These are phyloP conservation scores for Parelbella ahira DNA, from an alignment of 2,888 invertebrate species.

Conservation along the genomic window DNA sequence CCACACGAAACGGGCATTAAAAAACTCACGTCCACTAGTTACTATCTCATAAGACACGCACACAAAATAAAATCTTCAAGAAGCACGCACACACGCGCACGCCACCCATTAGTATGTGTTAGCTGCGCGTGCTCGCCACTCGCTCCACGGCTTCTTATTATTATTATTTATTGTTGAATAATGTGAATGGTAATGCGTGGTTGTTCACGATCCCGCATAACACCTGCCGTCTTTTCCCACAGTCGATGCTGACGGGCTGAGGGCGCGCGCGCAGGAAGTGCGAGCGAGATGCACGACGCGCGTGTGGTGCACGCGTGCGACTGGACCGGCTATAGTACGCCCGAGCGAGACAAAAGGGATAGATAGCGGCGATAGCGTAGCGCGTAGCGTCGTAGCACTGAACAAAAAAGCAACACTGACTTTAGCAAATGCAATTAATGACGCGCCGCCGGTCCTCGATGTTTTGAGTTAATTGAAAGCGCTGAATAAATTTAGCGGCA, in stretches of 20 bases:
- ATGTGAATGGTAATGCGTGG: constrained; percentile 81
- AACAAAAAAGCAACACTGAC: constrained; percentile 33
- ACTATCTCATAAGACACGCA: constrained; percentile 36
- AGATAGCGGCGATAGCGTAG: constrained; percentile 46
- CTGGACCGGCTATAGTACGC: constrained; percentile 36
- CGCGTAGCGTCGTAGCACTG: constrained; percentile 48
- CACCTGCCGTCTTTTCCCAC: constrained; percentile 83
- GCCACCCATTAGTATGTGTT: constrained; percentile 66
- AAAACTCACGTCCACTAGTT: constrained; percentile 56
- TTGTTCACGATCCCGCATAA: constrained; percentile 81
- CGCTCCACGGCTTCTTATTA: constrained; percentile 79
- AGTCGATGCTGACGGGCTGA: constrained; percentile 60
- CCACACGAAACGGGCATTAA: constrained; percentile 59
- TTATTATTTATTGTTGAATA: constrained; percentile 81
- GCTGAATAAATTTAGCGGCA: constrained; percentile 32
- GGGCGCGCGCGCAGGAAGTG: constrained; percentile 70
- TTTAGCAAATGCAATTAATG: constrained; percentile 40
- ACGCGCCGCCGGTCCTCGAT: constrained; percentile 36
- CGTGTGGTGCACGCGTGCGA: constrained; percentile 66
- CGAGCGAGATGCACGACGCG: constrained; percentile 53
- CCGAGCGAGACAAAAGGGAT: constrained; percentile 42
- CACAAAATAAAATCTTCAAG: constrained; percentile 38
- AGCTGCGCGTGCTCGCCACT: constrained; percentile 77
- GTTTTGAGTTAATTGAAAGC: constrained; percentile 42
- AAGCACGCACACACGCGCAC: constrained; percentile 41